Conservation (phyloP, 2,113 vertebrate genomes). For the Engraulis encrasicolus region DNA sequence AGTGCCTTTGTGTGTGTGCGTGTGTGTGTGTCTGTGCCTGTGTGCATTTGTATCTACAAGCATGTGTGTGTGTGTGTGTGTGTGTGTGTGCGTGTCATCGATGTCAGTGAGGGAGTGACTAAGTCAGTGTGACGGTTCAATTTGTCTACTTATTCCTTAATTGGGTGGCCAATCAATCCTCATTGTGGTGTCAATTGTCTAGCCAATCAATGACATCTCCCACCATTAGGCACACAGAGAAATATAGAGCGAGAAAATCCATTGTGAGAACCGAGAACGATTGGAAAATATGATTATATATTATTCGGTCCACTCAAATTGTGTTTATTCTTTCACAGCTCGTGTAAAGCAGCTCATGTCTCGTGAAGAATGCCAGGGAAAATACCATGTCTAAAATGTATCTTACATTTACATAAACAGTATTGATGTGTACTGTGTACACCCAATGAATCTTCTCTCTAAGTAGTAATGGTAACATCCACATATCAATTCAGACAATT, state of each 20-base stretch:
- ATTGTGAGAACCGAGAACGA: not conserved
- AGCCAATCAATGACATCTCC: not conserved
- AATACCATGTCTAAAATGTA: too few relatives aligned
- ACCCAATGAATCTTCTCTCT: not conserved
- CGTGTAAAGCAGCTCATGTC: not conserved
- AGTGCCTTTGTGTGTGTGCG: slow-evolving; percentile 35
- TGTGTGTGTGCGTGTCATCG: not conserved
- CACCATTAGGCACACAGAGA: not conserved
- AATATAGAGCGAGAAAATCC: not conserved
- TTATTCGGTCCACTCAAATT: not conserved
- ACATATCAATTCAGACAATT: slow-evolving; percentile 41
- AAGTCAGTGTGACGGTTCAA: not conserved
- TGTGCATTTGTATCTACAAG: too few relatives aligned
- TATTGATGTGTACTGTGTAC: too few relatives aligned
- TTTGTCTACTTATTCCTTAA: not conserved
- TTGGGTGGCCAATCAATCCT: not conserved
- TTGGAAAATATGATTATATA: not conserved
- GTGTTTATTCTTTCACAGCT: not conserved
- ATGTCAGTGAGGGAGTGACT: too few relatives aligned
- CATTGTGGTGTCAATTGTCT: not conserved
- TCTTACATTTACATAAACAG: too few relatives aligned
- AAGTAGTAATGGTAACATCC: not conserved
- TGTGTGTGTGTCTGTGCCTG: slow-evolving; percentile 17
- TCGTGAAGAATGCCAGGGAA: not conserved
- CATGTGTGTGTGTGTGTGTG: not conserved